Evolutionary conservation across 2,888 invertebrate genomes (phyloP), one percentile per base, ranked within the genome.

Genomic region (Prostheceraeus crozeri): DNA sequence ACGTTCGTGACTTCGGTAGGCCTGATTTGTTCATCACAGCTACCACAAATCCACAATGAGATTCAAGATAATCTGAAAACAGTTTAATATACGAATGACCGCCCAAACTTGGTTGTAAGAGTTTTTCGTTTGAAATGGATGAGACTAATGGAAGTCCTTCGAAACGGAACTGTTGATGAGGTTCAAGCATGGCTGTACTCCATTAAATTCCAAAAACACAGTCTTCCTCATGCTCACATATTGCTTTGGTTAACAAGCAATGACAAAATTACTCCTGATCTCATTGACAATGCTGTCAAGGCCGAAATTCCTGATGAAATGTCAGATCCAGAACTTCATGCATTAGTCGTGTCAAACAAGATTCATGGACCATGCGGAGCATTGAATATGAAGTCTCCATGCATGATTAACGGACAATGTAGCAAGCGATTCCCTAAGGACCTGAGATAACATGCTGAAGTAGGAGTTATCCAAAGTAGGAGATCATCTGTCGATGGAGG

Each of bases 1-100:
- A 75, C 46, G 77, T 78, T 2, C 28, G 69, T 35, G 71, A 71
- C 60, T 73, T 64, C 68, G 78, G 78, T 2, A 70, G 70, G 59
- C 75, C 77, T 19, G 71, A 73, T 64, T 64, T 75, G n/a, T 79
- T 78, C 64, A 69, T 63, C 10, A 63, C 62, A 2, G 54, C 62
- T 31, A 64, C 64, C 3, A 56, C 57, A 23, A 64, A 64, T 53
- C 62, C 64, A 1, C 30, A 27, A 14, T 61, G 56, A n/a, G n/a
- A n/a, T n/a, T n/a, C n/a, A n/a, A n/a, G n/a, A 55, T 21, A 53
- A 45, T n/a, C 54, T 11, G n/a, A 30, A 1, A 48, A 62, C 28
- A 19, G 61, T 1, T 60, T n/a, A 16, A 60, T 61, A 21, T 21
- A 61, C 10, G 16, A n/a, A n/a, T n/a, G n/a, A n/a, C n/a, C n/a